These are phyloP conservation scores for Drosophila gunungcola DNA, from an alignment of 1,140 invertebrate genomes.

Conservation along the genomic window DNA sequence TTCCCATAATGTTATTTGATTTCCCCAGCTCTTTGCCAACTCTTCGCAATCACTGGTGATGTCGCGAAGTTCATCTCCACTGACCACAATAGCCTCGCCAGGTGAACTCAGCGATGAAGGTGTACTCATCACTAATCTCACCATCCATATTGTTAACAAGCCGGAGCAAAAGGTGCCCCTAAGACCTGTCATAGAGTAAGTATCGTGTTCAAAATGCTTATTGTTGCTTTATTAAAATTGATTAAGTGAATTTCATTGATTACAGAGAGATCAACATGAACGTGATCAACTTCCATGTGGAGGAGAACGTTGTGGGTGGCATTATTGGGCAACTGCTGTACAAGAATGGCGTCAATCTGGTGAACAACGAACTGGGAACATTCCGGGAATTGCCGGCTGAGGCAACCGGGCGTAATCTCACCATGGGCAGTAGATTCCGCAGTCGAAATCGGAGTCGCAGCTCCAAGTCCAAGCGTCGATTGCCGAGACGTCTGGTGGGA, in stretches of 20 bases:
- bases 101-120: slow-evolving; percentile 85
- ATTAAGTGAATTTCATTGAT: background rate
- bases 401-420: slow-evolving; percentile 41
- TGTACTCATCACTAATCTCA: slow-evolving; percentile 91
- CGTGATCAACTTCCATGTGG: slow-evolving; percentile 90
- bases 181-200: slow-evolving; percentile 89
- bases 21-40: slow-evolving; percentile 70
- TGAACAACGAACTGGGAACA: slow-evolving; percentile 74
- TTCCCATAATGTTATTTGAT: background rate
- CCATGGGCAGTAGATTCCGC: slow-evolving; percentile 64
- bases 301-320: slow-evolving; percentile 91
- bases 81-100: slow-evolving; percentile 56
- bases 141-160: slow-evolving; percentile 92
- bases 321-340: slow-evolving; percentile 90
- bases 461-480: slow-evolving; percentile 54
- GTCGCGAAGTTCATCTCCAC: slow-evolving; percentile 55
- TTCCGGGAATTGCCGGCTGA: slow-evolving; percentile 54
- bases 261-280: slow-evolving; percentile 88
- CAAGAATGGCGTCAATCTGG: slow-evolving; percentile 85
- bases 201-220: slow-evolving; percentile 32
- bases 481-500: slow-evolving; percentile 54
- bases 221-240: no score
- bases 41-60: slow-evolving; percentile 58
- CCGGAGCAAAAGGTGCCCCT: slow-evolving; percentile 86
- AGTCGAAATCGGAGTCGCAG: slow-evolving; percentile 61